A percentile compares a stretch with the other conserved stretches of the same genome.
phyloP scores from a whole-genome alignment of 2,888 invertebrate genomes.

The Polydrusus cervinus region DNA sequence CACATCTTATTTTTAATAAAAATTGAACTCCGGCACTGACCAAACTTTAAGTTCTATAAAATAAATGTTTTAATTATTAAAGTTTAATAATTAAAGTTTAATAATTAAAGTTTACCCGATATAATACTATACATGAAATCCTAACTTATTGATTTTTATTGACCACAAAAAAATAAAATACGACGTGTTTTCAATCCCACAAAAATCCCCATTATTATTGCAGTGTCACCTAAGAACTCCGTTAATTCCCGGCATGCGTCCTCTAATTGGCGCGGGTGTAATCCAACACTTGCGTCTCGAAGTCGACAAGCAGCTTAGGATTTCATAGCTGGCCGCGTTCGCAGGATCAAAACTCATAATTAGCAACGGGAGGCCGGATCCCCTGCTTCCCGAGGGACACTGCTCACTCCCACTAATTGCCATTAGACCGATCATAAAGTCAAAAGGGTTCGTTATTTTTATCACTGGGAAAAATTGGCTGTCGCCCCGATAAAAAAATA shows the following conservation, averaged over 20 bases:
- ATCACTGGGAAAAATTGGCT: slow-evolving; percentile 36
- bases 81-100: too few relatives aligned
- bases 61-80: too few relatives aligned
- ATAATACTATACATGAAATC: too few relatives aligned
- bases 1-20: too few relatives aligned
- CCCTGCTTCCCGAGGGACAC: slow-evolving; percentile 60
- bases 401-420: slow-evolving; percentile 64
- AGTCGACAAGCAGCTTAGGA: slow-evolving; percentile 68
- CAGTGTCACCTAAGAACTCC: slow-evolving; percentile 28
- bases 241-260: slow-evolving; percentile 59
- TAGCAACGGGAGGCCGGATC: slow-evolving; percentile 59
- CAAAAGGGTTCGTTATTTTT: slow-evolving; percentile 64
- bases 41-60: too few relatives aligned
- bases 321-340: slow-evolving; percentile 63
- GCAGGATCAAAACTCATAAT: slow-evolving; percentile 64
- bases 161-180: too few relatives aligned
- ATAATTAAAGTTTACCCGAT: too few relatives aligned
- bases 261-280: slow-evolving; percentile 69
- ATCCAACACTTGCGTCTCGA: slow-evolving; percentile 68
- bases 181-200: too few relatives aligned
- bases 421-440: slow-evolving; percentile 65
- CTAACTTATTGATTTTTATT: too few relatives aligned
- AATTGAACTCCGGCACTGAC: too few relatives aligned
- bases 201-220: slow-evolving; percentile 4
- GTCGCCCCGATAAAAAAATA: background rate